These are phyloP conservation scores for Rhinella marina DNA, from an alignment of 2,797 vertebrate genomes.

Conservation along the genomic window DNA sequence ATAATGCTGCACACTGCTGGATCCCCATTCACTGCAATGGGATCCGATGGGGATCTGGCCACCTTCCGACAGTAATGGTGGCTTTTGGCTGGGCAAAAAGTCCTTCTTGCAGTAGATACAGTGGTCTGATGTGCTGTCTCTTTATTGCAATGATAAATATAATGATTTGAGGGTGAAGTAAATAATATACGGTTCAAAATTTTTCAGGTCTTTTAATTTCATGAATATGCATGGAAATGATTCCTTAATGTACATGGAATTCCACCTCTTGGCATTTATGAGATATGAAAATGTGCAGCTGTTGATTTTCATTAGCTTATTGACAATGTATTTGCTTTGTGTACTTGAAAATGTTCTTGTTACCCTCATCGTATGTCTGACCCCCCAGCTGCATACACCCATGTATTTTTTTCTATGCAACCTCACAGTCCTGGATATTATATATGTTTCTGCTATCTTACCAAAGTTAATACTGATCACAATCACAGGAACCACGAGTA, in stretches of 20 bases:
- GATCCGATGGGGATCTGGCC: too few relatives aligned
- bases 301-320: not conserved
- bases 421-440: conserved; percentile 37
- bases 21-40: too few relatives aligned
- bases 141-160: too few relatives aligned
- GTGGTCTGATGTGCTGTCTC: too few relatives aligned
- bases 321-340: conserved; percentile 25
- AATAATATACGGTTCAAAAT: not conserved
- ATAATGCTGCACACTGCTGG: too few relatives aligned
- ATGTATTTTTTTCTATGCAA: conserved; percentile 58
- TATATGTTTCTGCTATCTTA: conserved; percentile 42
- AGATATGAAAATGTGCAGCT: not conserved
- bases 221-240: not conserved
- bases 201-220: not conserved
- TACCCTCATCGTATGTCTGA: conserved; percentile 14
- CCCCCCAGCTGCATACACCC: conserved; percentile 23
- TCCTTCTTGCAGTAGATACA: too few relatives aligned
- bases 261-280: conserved; percentile 43
- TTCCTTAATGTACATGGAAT: not conserved
- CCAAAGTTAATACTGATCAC: conserved; percentile 50
- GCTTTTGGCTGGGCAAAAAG: too few relatives aligned
- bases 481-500: not conserved
- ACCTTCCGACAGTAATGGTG: too few relatives aligned
- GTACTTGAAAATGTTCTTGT: conserved; percentile 35
- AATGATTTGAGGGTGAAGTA: too few relatives aligned